phyloP scores from a whole-genome alignment of 1,140 invertebrate genomes.

The Meloidogyne hapla region DNA sequence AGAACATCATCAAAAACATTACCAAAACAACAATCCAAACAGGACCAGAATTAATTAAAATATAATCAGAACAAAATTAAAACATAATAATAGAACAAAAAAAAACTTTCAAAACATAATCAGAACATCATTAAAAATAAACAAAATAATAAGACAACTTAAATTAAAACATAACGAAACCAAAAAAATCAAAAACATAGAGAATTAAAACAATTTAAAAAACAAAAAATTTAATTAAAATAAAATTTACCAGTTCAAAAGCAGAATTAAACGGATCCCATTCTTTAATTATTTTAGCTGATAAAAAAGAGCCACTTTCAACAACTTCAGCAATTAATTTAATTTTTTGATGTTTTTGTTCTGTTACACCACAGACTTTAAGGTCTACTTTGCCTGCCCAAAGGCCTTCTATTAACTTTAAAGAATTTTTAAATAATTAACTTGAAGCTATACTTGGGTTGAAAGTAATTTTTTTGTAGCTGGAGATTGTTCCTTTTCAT shows the following conservation, averaged over 20 bases:
- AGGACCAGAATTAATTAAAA: too few relatives aligned
- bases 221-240: constrained; percentile 1
- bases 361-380: neutral
- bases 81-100: too few relatives aligned
- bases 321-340: constrained; percentile 8
- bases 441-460: constrained; percentile 4
- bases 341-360: neutral
- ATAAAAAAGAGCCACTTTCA: constrained; percentile 14
- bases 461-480: constrained; percentile 12
- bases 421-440: neutral
- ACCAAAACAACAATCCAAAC: too few relatives aligned
- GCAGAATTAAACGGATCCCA: constrained; percentile 10
- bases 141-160: too few relatives aligned
- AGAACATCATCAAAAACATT: too few relatives aligned
- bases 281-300: neutral
- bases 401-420: neutral
- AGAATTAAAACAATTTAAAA: too few relatives aligned
- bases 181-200: too few relatives aligned
- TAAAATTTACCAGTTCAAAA: constrained; percentile 19
- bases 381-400: constrained; percentile 15
- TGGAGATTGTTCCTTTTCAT: neutral
- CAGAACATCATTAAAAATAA: too few relatives aligned
- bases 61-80: too few relatives aligned
- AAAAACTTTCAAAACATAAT: too few relatives aligned
- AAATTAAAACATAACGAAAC: too few relatives aligned